Percentiles rank a stretch among this genome's conserved stretches.
Evolutionary conservation across 2,888 invertebrate genomes (phyloP).

Genomic region (Tinea semifulvella): DNA sequence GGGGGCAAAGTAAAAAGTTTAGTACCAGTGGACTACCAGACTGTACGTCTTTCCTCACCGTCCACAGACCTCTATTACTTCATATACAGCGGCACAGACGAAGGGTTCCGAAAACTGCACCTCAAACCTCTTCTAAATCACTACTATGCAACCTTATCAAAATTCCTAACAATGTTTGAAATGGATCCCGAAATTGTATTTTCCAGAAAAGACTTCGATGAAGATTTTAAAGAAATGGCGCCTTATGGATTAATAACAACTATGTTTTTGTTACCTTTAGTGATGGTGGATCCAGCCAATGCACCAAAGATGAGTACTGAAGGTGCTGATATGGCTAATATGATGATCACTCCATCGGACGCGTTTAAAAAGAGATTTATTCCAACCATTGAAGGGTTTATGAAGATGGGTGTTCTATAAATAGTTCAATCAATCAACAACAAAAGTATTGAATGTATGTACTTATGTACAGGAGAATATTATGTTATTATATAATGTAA

Average conservation of each 20-base stretch:
- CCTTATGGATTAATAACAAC: conserved; percentile 28
- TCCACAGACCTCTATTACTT: conserved; percentile 17
- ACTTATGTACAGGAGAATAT: too few relatives aligned
- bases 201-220: conserved; percentile 32
- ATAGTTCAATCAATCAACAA: too few relatives aligned
- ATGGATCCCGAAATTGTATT: conserved; percentile 31
- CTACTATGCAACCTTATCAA: conserved; percentile 15
- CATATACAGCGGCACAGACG: conserved; percentile 19
- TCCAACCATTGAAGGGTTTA: conserved; percentile 21
- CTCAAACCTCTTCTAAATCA: conserved; percentile 16
- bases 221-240: conserved; percentile 32
- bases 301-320: conserved; percentile 30
- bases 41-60: conserved; percentile 14
- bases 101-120: conserved; percentile 17
- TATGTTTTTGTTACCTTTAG: conserved; percentile 34
- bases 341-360: conserved; percentile 29
- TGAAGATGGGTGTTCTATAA: conserved; percentile 15
- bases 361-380: conserved; percentile 32
- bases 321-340: conserved; percentile 24
- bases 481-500: too few relatives aligned
- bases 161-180: conserved; percentile 24
- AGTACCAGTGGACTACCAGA: conserved; percentile 19
- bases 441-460: too few relatives aligned
- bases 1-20: conserved; percentile 15
- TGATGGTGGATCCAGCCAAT: conserved; percentile 34